Percentiles rank a stretch among this genome's conserved stretches.
phyloP scores from a whole-genome alignment of 2,888 invertebrate species.

The Limulus polyphemus region DNA sequence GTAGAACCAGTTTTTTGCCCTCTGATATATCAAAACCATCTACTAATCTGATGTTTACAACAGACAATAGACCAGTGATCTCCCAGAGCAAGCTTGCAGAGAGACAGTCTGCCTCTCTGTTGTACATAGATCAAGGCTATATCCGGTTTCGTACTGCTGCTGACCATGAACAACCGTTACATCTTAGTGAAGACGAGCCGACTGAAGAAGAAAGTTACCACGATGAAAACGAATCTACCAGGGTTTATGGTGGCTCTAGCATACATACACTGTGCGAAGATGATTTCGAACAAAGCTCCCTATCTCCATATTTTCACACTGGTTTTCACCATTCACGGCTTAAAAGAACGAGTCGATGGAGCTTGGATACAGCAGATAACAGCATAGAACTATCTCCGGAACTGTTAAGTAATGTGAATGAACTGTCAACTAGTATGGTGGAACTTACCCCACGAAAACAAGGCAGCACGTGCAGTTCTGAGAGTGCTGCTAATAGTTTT shows the following conservation, averaged over 20 bases:
- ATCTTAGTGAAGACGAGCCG: conserved; percentile 17
- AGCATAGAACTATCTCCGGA: conserved; percentile 22
- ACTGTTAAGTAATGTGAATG: conserved; percentile 18
- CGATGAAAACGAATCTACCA: conserved; percentile 20
- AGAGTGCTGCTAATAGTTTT: conserved; percentile 32
- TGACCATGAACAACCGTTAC: conserved; percentile 33
- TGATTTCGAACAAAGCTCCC: conserved; percentile 19
- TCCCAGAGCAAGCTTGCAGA: not conserved
- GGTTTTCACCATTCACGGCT: conserved; percentile 6
- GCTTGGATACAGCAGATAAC: conserved; percentile 18
- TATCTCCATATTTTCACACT: conserved; percentile 21
- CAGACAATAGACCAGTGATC: too few species aligned
- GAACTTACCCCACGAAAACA: conserved; percentile 21
- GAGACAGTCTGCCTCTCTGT: conserved; percentile 47
- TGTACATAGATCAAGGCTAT: conserved; percentile 82
- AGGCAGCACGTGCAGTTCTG: conserved; percentile 31
- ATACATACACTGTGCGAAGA: conserved; percentile 18
- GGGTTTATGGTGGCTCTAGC: conserved; percentile 22
- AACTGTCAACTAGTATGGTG: conserved; percentile 12
- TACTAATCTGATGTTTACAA: too few species aligned
- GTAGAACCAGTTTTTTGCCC: too few species aligned
- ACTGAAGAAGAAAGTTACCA: conserved; percentile 9
- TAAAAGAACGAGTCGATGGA: conserved; percentile 6
- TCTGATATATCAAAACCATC: too few species aligned
- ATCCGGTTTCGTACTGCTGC: conserved; percentile 65